Percentiles rank a stretch among this genome's conserved stretches.
Evolutionary conservation across 2,113 vertebrate genomes (phyloP).

Genomic region (Takifugu bimaculatus): DNA sequence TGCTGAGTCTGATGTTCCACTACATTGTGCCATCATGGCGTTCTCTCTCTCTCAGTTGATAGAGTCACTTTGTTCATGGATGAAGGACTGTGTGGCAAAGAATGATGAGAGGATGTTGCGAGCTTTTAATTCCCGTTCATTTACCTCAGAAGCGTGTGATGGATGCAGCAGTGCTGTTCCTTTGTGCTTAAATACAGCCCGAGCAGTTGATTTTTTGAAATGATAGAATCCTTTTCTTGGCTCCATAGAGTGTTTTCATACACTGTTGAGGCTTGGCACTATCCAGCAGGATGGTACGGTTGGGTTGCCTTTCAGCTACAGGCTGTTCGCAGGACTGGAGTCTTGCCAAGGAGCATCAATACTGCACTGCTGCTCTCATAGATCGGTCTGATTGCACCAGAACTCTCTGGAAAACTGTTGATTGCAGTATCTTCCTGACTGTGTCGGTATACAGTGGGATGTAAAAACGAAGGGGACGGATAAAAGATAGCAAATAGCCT

Average conservation of each 20-base stretch:
- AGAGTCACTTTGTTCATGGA: not conserved
- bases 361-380: slow-evolving; percentile 20
- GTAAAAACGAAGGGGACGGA: not conserved
- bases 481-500: slow-evolving; percentile 6
- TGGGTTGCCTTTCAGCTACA: slow-evolving; percentile 25
- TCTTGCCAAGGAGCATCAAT: slow-evolving; percentile 38
- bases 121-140: no score
- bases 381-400: slow-evolving; percentile 33
- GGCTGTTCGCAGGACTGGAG: slow-evolving; percentile 20
- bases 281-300: slow-evolving; percentile 18
- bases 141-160: not conserved
- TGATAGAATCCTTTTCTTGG: slow-evolving; percentile 26
- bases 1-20: no score
- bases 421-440: slow-evolving; percentile 13
- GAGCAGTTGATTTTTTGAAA: slow-evolving; percentile 20
- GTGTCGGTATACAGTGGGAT: slow-evolving; percentile 3
- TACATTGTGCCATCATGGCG: no score
- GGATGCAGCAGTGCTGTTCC: slow-evolving; percentile 1
- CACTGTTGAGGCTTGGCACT: slow-evolving; percentile 18
- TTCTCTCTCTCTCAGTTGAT: no score
- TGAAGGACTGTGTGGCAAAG: slow-evolving; percentile 15
- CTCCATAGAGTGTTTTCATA: slow-evolving; percentile 12
- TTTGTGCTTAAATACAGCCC: slow-evolving; percentile 12
- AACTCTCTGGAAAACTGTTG: slow-evolving; percentile 28
- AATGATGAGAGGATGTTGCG: not conserved